Evolutionary conservation across 2,797 vertebrate genomes (phyloP), one percentile per base, ranked within the genome.

Genomic region (Botia almorhae): DNA sequence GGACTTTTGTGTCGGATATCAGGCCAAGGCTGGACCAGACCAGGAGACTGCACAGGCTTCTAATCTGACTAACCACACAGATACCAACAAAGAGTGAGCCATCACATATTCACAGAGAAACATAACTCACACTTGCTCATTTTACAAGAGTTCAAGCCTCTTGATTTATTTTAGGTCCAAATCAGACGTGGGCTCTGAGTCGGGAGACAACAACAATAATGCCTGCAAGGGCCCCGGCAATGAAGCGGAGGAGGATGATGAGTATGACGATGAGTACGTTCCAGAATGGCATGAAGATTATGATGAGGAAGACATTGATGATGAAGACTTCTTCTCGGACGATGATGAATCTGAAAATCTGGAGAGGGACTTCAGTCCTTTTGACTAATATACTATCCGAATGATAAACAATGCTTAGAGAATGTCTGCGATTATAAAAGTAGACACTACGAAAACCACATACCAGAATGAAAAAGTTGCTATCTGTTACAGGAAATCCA

Each of bases 1-100:
- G 97, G 97, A 99, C 90, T 98, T 99, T 90, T 91, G 93, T 69
- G 93, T 99, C 50, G 96, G 96, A 0, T 96, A 95, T 82, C 96
- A 96, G 90, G 93, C 94, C 74, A 94, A 91, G 67, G 89, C 86
- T 19, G 85, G 90, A 76, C 81, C 91, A 82, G 94, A 93, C 50
- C 89, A 93, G 43, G 93, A 89, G 55, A 92, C 93, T 21, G 72
- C 84, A 0, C 94, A 95, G 83, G 87, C 92, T 0, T 90, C 94
- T 61, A 96, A 95, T 63, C 82, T 95, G 83, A 91, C 93, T 68
- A 85, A 94, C 82, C 80, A 91, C 81, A 90, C 88, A 0, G 86
- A 93, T 69, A 4, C 84, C 68, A 95, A 91, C 90, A 85, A 92
- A 89, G 91, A 89, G 96, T 97, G 89, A 96, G 96, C 93, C 85